A percentile compares a stretch with the other conserved stretches of the same genome.
These are phyloP conservation scores for Rhodinocichla rosea DNA, from an alignment of 2,113 vertebrate genomes.

Conservation along the genomic window DNA sequence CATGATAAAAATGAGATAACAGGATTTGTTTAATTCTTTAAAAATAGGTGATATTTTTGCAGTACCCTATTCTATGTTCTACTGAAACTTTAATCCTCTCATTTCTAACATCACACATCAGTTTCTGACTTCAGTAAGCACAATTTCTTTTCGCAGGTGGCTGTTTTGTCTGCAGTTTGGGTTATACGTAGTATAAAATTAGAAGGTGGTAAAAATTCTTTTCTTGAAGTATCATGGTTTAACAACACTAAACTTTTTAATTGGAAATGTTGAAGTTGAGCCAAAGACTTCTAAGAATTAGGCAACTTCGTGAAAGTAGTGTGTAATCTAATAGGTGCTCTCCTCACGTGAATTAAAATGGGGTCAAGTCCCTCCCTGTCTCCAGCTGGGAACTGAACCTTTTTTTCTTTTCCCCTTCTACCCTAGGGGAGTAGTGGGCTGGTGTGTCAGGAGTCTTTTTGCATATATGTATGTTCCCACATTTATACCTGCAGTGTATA, in stretches of 20 bases:
- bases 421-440: neutral
- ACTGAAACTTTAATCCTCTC: neutral
- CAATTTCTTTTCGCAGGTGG: neutral
- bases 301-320: neutral
- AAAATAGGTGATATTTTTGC: neutral
- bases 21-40: neutral
- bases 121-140: neutral
- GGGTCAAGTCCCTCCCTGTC: neutral
- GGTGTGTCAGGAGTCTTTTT: neutral
- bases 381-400: neutral
- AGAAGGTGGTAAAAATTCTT: neutral
- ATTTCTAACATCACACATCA: neutral
- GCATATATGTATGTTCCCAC: neutral
- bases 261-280: neutral
- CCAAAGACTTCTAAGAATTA: neutral
- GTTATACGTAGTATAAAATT: neutral
- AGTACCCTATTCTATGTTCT: neutral
- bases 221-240: neutral
- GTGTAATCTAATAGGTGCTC: neutral
- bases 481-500: accelerated
- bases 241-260: neutral
- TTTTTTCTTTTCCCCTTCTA: neutral
- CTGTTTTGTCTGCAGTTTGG: neutral
- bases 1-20: neutral
- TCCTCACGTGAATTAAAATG: neutral